Base-by-base conservation (phyloP, 2,888 invertebrate genomes). In the Hololepta plana region DNA sequence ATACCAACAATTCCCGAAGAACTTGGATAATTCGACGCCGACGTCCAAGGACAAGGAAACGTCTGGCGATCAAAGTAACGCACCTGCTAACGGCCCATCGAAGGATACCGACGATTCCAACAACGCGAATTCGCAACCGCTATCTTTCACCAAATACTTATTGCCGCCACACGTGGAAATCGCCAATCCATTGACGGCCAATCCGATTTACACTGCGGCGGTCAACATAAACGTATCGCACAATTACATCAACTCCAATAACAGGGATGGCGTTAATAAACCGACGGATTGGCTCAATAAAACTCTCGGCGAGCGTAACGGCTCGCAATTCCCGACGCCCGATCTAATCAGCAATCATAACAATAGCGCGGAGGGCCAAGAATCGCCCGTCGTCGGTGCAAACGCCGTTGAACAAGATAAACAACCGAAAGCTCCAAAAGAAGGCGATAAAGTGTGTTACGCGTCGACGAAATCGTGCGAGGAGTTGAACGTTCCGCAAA, bases 211-310 rank as follows among this genome's bases (percentile, higher is more conserved):
- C 23, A 47, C 60, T 8, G 58, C 63, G 20, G 50, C 65, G 3
- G 62, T 69, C 21, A 67, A 63, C 35, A 68, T 69, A 28, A 68
- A 66, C 38, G 66, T 68, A 36, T 61, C 64, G 2, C 65, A 66
- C 35, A 53, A 59, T 24, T 66, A 60, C 43, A 43, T 55, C 12
- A 45, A 44, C 19, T 40, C 59, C 11, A 27, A 27, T 15, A 30
- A 24, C 3, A 16, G 12, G 20, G 25, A 9, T 7, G 19, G 12
- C 12, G 28, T 45, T 15, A 48, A 41, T 22, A 49, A 57, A 48
- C 64, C 66, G 10, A 64, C 61, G 34, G 64, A 67, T 36, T 60
- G 57, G 40, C 42, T 54, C 29, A 58, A 58, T 17, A 45, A 46
- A 21, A 10, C 7, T 10, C n/a, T 9, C n/a, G 36, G 33, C 5